These are phyloP conservation scores for Numenius phaeopus DNA, from an alignment of 2,797 vertebrate species.

Conservation along the genomic window DNA sequence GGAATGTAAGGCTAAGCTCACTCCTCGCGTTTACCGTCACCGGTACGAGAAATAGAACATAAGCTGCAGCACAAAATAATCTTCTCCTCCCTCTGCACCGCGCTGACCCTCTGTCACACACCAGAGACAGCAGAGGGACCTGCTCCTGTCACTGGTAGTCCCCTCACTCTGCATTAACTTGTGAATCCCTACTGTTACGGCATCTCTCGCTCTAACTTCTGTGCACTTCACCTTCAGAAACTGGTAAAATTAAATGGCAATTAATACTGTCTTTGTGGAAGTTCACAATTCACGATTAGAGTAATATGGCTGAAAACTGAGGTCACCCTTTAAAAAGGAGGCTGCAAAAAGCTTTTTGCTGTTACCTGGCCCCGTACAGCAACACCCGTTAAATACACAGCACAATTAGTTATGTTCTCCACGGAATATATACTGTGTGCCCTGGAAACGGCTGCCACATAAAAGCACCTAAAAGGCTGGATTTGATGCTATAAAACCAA, in stretches of 20 bases:
- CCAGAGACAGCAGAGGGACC: not conserved
- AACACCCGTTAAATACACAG: not conserved
- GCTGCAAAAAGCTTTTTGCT: not conserved
- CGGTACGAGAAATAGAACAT: not conserved
- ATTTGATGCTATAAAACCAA: not conserved
- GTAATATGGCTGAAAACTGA: not conserved
- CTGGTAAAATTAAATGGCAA: not conserved
- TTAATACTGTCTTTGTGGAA: not conserved
- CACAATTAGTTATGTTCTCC: not conserved
- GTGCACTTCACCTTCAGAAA: not conserved
- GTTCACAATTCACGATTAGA: not conserved
- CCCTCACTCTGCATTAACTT: not conserved
- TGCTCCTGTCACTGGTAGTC: not conserved
- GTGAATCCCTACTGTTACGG: fast-evolving
- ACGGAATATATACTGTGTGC: not conserved
- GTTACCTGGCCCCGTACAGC: not conserved
- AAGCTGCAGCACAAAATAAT: not conserved
- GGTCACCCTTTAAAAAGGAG: not conserved
- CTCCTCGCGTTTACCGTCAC: not conserved
- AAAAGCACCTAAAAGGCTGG: not conserved
- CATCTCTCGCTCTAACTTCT: not conserved
- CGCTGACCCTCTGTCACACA: not conserved
- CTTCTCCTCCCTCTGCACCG: not conserved
- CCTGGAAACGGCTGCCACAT: not conserved
- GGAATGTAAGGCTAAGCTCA: not conserved